phyloP scores from a whole-genome alignment of 2,797 vertebrate genomes.

The Xerus rutilus region DNA sequence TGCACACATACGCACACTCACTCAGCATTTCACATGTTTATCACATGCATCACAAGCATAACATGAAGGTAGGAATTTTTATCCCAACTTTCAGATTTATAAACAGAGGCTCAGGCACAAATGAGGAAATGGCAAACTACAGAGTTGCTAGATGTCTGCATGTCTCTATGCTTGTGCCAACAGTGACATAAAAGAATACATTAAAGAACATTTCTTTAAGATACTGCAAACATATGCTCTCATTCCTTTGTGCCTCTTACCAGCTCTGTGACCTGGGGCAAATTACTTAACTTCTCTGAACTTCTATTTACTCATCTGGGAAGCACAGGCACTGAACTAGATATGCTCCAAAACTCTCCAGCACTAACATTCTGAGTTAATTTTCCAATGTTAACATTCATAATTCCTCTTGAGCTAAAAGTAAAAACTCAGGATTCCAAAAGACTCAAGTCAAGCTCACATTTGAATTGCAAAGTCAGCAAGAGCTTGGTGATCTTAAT shows the following conservation, averaged over 20 bases:
- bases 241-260: neutral
- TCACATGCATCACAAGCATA: neutral
- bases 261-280: neutral
- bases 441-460: constrained; percentile 2
- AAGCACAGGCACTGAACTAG: neutral
- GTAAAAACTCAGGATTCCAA: neutral
- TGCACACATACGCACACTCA: neutral
- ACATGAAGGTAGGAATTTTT: neutral
- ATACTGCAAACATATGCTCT: neutral
- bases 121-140: neutral
- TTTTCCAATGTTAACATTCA: constrained; percentile 41
- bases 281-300: constrained; percentile 29
- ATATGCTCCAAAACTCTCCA: neutral
- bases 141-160: too few species aligned
- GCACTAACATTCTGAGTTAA: constrained; percentile 20
- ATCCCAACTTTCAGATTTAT: neutral
- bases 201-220: neutral
- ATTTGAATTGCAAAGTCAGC: constrained; percentile 54
- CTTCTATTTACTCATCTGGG: constrained; percentile 38
- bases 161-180: neutral
- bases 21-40: neutral
- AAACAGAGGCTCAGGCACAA: neutral
- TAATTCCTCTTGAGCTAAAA: constrained; percentile 39
- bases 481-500: constrained; percentile 9
- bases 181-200: neutral